phyloP scores from a whole-genome alignment of 2,888 invertebrate species.

The Anodontia alba region DNA sequence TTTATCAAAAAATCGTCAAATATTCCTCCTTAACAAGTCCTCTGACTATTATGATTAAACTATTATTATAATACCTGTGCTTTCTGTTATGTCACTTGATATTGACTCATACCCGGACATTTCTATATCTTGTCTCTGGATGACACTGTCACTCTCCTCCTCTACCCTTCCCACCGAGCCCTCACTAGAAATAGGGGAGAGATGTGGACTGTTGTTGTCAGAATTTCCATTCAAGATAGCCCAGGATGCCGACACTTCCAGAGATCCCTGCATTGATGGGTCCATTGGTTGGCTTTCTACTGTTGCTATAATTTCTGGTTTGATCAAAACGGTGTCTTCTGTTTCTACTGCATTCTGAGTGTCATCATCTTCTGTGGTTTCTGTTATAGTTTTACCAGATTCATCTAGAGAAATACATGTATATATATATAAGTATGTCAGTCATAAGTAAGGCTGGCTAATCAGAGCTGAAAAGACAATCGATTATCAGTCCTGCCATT shows the following conservation, averaged over 20 bases:
- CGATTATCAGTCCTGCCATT: no score
- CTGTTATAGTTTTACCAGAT: not conserved
- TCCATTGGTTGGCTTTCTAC: not conserved
- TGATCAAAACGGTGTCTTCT: not conserved
- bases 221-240: slow-evolving; percentile 52
- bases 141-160: not conserved
- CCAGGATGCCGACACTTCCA: slow-evolving; percentile 53
- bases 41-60: no score
- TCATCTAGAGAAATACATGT: not conserved
- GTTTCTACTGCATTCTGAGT: not conserved
- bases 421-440: no score
- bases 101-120: slow-evolving; percentile 14
- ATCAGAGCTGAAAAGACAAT: no score
- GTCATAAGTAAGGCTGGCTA: no score
- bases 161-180: not conserved
- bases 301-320: not conserved
- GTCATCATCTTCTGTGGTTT: not conserved
- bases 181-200: slow-evolving; percentile 53
- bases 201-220: slow-evolving; percentile 48
- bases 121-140: not conserved
- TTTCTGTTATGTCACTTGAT: slow-evolving; percentile 12
- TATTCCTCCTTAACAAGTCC: no score
- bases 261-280: not conserved
- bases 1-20: no score
- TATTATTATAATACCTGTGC: not conserved